Evolutionary conservation across 2,888 invertebrate species (phyloP), one percentile per base, ranked within the genome.

Genomic region (Phyllotreta striolata): DNA sequence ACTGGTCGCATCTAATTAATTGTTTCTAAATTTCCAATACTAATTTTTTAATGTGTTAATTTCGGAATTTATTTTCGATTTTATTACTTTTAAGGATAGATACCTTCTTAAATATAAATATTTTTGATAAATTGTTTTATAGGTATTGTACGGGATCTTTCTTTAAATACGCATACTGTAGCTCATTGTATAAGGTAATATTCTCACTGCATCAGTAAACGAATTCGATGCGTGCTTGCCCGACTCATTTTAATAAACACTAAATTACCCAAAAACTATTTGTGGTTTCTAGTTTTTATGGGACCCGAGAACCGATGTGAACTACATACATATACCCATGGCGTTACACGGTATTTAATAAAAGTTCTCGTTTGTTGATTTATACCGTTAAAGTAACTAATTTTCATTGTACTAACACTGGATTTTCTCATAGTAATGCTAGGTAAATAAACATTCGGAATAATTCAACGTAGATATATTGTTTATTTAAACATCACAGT

Each of bases 221-320:
- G 24, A 24, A 24, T 24, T 24, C 24, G 24, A 24, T 24, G 47
- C 7, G 13, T 47, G 47, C 34, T 47, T 12, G 14, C 47, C 14
- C 13, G 34, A 47, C 47, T 47, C 47, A 47, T 47, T 47, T 47
- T 47, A 47, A 47, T 47, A 47, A 47, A 47, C 9, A 24, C 6
- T 47, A 47, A 47, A 47, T 34, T 47, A 47, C 47, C 13, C 34
- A 47, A 47, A 47, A 47, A 47, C 24, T 47, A 47, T 47, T 47
- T 47, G 14, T 47, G 47, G 47, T 34, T 47, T 47, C 1, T 1
- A 24, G 24, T 24, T 47, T 47, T 47, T 47, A n/a, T 47, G 14
- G 47, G 34, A 4, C 14, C 47, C 47, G 14, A n/a, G 13, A 24
- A 24, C 24, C 24, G 47, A 47, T 47, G 47, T 47, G 47, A 47